Base-by-base conservation (phyloP, 2,888 invertebrate species). In the Agrotis ipsilon region DNA sequence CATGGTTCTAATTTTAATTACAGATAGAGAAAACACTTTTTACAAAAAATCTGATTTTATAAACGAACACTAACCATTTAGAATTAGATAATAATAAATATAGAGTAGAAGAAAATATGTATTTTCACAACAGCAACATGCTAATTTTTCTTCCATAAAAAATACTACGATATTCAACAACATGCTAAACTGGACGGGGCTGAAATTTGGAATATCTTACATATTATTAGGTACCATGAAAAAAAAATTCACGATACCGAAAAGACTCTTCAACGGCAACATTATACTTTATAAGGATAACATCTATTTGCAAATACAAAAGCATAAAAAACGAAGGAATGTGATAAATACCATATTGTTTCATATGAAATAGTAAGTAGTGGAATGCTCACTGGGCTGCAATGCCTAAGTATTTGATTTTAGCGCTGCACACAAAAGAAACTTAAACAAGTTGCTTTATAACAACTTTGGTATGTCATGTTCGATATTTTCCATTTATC, bases 381-480 rank as follows among this genome's bases (percentile, higher is more conserved):
- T 88, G 89, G 90, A 90, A 90, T 90, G 89, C 85, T 86, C 86
- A 90, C 88, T 88, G 86, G 81, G 64, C 52, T 57, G 64, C 68
- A 64, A 63, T 68, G 39, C 32, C 61, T 74, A 72, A 80, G 39
- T 69, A 43, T 68, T 48, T 72, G 54, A 80, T 24, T 67, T 75
- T 60, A 82, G 64, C 74, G 74, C 72, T 82, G 72, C 85, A 78
- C 71, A 70, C 69, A 64, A 72, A 71, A 72, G 75, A 75, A 80
- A 78, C 62, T 75, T 66, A 84, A 72, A 79, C 67, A 85, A 87
- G 89, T 87, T 86, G 87, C 78, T 66, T 80, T 78, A 80, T 59
- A 83, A 89, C 88, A 89, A 90, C 87, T 88, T 89, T 89, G 86
- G 87, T 85, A 84, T 88, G 86, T 87, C 88, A 90, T 86, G 87